Conservation (phyloP, 1,140 invertebrate genomes). For the Lucilia sericata region DNA sequence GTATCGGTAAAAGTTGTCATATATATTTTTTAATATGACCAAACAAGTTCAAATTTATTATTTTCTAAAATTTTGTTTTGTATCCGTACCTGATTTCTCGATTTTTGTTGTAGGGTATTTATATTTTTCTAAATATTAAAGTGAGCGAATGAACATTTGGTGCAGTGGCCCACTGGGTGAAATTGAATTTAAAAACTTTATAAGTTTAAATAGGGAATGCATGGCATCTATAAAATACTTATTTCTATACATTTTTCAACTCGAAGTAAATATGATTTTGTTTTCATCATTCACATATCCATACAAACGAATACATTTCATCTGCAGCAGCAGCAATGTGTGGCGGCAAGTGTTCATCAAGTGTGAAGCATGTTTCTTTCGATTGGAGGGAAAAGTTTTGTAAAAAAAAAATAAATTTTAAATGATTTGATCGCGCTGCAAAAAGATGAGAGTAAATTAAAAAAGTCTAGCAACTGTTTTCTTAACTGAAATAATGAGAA, state of each 20-base stretch:
- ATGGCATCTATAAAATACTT: not conserved
- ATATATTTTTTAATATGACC: too few relatives aligned
- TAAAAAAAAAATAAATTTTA: not conserved
- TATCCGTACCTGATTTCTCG: too few relatives aligned
- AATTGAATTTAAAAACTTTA: slow-evolving; percentile 57
- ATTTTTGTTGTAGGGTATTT: not conserved
- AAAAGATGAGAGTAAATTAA: slow-evolving; percentile 9
- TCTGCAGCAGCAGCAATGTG: not conserved
- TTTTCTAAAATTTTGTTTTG: too few relatives aligned
- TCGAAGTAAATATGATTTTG: slow-evolving; percentile 48
- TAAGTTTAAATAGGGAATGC: not conserved
- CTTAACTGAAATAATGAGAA: not conserved
- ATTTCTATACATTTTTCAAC: too few relatives aligned
- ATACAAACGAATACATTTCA: not conserved
- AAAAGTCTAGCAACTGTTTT: not conserved
- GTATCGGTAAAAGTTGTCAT: too few relatives aligned
- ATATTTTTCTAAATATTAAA: not conserved
- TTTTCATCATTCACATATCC: slow-evolving; percentile 52
- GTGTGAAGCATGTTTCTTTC: not conserved
- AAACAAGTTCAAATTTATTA: too few relatives aligned
- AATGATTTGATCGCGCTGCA: not conserved
- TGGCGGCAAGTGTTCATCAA: not conserved
- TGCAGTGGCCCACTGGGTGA: slow-evolving; percentile 65
- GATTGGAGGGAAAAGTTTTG: not conserved
- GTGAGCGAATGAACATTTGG: slow-evolving; percentile 59